A percentile compares a stretch with the other conserved stretches of the same genome.
Evolutionary conservation across 2,888 invertebrate genomes (phyloP).

Genomic region (Rotaria socialis): DNA sequence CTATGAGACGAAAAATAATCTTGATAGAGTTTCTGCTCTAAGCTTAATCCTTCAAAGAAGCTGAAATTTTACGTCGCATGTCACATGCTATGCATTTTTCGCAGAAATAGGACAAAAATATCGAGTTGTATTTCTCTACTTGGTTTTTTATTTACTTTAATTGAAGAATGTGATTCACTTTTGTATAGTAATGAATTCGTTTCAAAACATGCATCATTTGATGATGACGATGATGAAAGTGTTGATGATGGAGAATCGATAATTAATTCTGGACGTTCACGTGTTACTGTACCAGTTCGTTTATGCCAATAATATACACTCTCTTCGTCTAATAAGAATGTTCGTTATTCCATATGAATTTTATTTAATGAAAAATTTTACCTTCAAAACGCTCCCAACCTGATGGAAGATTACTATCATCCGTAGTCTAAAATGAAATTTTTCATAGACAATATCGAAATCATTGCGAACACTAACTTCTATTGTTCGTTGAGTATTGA

Average conservation of each 20-base stretch:
- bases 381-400: conserved; percentile 35
- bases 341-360: background rate
- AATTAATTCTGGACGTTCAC: conserved; percentile 70
- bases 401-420: background rate
- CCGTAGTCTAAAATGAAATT: background rate
- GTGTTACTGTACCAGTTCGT: conserved; percentile 92
- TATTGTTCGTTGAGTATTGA: background rate
- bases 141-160: background rate
- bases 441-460: background rate
- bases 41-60: too few relatives aligned
- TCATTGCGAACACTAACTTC: background rate
- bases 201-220: background rate
- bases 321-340: conserved; percentile 67
- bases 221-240: conserved; percentile 20
- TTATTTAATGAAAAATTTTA: background rate
- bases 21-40: too few relatives aligned
- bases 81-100: too few relatives aligned
- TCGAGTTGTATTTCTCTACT: background rate
- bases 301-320: conserved; percentile 97
- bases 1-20: too few relatives aligned
- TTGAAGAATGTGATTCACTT: background rate
- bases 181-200: background rate
- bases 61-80: too few relatives aligned
- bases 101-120: too few relatives aligned
- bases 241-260: conserved; percentile 4